Evolutionary conservation across 2,797 vertebrate species (phyloP), one percentile per base, ranked within the genome.

Genomic region (Silurus aristotelis): DNA sequence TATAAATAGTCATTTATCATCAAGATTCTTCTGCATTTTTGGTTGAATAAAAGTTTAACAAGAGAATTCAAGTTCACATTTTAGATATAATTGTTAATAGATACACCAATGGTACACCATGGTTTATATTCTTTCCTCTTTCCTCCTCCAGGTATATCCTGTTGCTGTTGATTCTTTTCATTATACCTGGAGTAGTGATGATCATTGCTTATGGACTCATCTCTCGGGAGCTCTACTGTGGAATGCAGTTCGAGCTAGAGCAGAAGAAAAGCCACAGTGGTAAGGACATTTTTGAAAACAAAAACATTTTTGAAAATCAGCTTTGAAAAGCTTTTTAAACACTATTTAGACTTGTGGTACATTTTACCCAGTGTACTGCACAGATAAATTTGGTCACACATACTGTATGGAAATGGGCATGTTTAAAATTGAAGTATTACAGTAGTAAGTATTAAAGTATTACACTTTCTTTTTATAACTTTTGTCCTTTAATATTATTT

Each of bases 121-220:
- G 13, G 38, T 38, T 38, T 5, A 38, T 38, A 38, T 38, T 38
- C 38, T 38, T 38, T 38, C 38, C 52, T 13, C n/a, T 43, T 38
- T 63, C 2, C 63, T 86, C 46, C 87, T 31, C 86, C 88, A 99
- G 98, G 98, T 97, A 95, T 0, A 93, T 98, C 22, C 89, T 99
- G 89, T 94, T 99, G 68, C 94, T 99, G 31, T 93, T 97, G 52
- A 85, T 96, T 58, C 93, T 99, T 71, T 99, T 99, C 89, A 96
- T 97, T n/a, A 92, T 99, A 86, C 98, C 98, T 0, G 98, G 98
- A 0, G 92, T 98, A 89, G 96, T 99, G 89, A 99, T 99, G 96
- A 95, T 94, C 0, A 94, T 97, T 83, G 97, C 98, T 1, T 99
- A 99, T 0, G 97, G 97, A 25, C 95, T 99, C 22, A 99, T 99